Evolutionary conservation across 2,113 vertebrate species (phyloP).

Genomic region (Azemiops feae): DNA sequence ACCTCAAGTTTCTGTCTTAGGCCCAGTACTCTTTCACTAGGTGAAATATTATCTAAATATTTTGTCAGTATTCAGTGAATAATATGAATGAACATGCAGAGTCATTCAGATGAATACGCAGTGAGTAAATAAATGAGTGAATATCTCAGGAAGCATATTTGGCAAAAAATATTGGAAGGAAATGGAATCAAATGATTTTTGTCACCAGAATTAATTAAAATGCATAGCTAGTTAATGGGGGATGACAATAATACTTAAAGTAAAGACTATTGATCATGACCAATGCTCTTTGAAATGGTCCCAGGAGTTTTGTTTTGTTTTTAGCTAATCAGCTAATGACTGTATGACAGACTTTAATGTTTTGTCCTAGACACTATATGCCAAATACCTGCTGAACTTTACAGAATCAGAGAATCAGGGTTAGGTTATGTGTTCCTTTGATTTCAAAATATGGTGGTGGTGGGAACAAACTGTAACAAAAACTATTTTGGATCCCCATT

Average conservation of each 20-base stretch:
- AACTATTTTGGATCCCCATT: background rate
- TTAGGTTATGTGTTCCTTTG: constrained; percentile 17
- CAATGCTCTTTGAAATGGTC: constrained; percentile 28
- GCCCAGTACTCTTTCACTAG: background rate
- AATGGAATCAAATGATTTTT: background rate
- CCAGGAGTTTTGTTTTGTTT: constrained; percentile 38
- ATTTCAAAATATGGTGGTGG: constrained; percentile 7
- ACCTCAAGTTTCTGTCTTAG: background rate
- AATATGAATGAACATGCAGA: background rate
- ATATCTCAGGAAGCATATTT: background rate
- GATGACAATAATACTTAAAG: background rate
- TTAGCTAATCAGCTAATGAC: constrained; percentile 5
- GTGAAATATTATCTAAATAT: background rate
- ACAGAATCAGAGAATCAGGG: constrained; percentile 7
- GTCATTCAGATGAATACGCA: background rate
- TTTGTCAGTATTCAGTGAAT: background rate
- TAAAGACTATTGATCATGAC: constrained; percentile 38
- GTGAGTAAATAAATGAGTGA: background rate
- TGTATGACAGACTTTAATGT: constrained; percentile 11
- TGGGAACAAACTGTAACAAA: constrained; percentile 2
- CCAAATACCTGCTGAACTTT: constrained; percentile 44
- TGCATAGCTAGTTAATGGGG: background rate
- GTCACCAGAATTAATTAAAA: background rate
- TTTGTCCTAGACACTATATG: constrained; percentile 16
- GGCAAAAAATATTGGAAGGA: background rate